These are phyloP conservation scores for Camelus dromedarius DNA, from an alignment of 2,113 vertebrate species.

Conservation along the genomic window DNA sequence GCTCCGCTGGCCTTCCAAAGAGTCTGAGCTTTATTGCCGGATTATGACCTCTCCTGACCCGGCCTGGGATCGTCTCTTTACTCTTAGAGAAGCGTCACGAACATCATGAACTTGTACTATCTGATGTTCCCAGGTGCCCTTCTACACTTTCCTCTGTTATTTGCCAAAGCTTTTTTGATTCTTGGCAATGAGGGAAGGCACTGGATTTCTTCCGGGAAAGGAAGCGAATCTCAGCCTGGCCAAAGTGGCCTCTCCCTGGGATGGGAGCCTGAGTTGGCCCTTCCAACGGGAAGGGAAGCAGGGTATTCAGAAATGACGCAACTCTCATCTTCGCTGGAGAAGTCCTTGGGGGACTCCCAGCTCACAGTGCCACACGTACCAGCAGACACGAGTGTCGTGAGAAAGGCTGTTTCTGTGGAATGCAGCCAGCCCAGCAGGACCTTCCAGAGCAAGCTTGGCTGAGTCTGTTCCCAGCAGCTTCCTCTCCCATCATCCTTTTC, in stretches of 20 bases:
- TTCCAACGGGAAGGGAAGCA: constrained; percentile 43
- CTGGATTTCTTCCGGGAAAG: constrained; percentile 1
- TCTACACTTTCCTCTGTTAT: not conserved
- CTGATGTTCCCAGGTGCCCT: not conserved
- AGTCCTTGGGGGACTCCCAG: constrained; percentile 50
- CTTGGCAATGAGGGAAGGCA: not conserved
- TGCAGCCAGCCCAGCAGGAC: not conserved
- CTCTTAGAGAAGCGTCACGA: not conserved
- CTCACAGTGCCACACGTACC: not conserved
- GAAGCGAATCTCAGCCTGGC: not conserved
- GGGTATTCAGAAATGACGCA: constrained; percentile 42
- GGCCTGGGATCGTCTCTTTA: not conserved
- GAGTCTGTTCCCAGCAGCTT: not conserved
- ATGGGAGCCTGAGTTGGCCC: not conserved
- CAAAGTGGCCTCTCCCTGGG: not conserved
- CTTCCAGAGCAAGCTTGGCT: not conserved
- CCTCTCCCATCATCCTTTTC: not conserved
- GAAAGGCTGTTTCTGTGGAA: constrained; percentile 67
- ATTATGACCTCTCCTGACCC: not conserved
- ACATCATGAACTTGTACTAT: not conserved
- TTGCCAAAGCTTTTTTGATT: not conserved
- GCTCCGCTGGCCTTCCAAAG: not conserved
- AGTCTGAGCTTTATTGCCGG: not conserved
- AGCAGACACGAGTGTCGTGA: constrained; percentile 58
- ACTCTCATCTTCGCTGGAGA: constrained; percentile 3